Percentiles rank a stretch among this genome's conserved stretches.
phyloP scores from a whole-genome alignment of 2,888 invertebrate species.

The Cremastinae sp. region DNA sequence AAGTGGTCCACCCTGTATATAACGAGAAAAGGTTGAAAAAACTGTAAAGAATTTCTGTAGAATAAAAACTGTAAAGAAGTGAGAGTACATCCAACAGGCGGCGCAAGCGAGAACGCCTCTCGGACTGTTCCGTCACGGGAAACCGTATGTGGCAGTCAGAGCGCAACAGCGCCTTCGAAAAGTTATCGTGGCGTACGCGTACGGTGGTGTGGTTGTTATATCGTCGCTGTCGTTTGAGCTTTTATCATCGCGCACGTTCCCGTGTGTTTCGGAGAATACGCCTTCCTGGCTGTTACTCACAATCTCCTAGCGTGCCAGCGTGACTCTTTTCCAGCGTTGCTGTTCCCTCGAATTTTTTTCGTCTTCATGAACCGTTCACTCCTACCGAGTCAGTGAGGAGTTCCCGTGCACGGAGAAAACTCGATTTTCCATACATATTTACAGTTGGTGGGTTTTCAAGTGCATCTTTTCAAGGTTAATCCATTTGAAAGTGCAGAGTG shows the following conservation, averaged over 20 bases:
- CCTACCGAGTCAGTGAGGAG: conserved; percentile 20
- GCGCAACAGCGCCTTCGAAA: conserved; percentile 50
- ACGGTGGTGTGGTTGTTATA: conserved; percentile 39
- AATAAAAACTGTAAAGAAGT: too few relatives aligned
- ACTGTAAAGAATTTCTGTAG: conserved; percentile 6
- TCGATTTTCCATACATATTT: conserved; percentile 26
- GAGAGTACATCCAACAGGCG: conserved; percentile 22
- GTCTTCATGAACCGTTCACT: conserved; percentile 60
- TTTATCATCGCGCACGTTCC: conserved; percentile 39
- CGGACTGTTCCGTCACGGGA: conserved; percentile 21
- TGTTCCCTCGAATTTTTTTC: background rate
- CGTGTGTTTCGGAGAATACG: conserved; percentile 60
- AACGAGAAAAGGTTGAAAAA: conserved; percentile 10
- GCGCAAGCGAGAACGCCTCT: conserved; percentile 24
- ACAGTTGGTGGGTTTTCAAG: conserved; percentile 22
- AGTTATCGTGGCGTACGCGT: conserved; percentile 44
- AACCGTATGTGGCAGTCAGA: conserved; percentile 46
- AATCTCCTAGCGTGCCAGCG: conserved; percentile 18
- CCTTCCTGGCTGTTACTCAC: conserved; percentile 53
- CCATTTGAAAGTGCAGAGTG: conserved; percentile 10
- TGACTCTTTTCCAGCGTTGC: conserved; percentile 22
- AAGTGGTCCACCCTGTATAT: too few relatives aligned
- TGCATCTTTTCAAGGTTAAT: conserved; percentile 28
- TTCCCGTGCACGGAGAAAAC: conserved; percentile 10
- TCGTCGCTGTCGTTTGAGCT: conserved; percentile 48